Conservation (phyloP, 2,797 vertebrate genomes). For the Clamator glandarius region DNA sequence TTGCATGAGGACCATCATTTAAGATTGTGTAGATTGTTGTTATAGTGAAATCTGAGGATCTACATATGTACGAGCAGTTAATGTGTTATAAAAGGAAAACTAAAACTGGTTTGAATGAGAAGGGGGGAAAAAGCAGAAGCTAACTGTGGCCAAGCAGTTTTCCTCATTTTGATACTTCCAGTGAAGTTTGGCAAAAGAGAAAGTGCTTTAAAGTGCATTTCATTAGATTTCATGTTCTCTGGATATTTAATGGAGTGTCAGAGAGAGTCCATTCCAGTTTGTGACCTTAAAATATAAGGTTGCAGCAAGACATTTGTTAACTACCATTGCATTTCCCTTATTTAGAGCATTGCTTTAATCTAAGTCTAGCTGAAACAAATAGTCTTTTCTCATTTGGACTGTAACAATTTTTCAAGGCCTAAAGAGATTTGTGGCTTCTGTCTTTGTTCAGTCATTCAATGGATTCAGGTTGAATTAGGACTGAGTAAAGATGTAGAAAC, state of each 20-base stretch:
- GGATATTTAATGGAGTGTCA: not conserved
- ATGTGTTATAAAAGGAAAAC: conserved; percentile 18
- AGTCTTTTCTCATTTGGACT: not conserved
- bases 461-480: not conserved
- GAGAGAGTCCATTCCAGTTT: not conserved
- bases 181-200: not conserved
- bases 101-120: conserved; percentile 2
- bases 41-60: not conserved
- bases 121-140: conserved; percentile 5
- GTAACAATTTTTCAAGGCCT: not conserved
- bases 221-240: not conserved
- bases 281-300: not conserved
- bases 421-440: not conserved
- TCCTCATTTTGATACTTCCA: not conserved
- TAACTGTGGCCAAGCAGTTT: not conserved
- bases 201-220: not conserved
- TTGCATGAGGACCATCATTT: not conserved
- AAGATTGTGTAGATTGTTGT: not conserved
- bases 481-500: not conserved
- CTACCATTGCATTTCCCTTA: not conserved
- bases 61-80: not conserved
- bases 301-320: conserved; percentile 4
- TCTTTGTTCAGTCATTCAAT: not conserved
- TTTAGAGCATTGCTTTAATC: not conserved
- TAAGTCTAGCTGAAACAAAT: not conserved